Base-by-base conservation (phyloP, 2,888 invertebrate genomes). In the Aricia artaxerxes region DNA sequence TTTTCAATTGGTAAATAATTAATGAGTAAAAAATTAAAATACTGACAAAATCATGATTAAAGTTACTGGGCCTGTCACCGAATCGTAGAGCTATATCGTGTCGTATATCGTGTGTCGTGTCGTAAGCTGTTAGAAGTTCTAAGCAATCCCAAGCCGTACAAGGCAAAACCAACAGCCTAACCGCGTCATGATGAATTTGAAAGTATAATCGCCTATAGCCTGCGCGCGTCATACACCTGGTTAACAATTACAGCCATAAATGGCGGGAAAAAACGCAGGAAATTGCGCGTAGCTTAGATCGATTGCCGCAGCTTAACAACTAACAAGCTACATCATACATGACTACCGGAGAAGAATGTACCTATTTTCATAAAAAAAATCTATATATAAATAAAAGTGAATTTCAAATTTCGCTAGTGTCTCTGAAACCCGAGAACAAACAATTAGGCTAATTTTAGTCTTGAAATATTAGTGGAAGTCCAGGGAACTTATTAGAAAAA, bases 141-240 rank as follows among this genome's bases (percentile, higher is more conserved):
- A 80, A 82, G 78, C 80, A 81, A 77, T 78, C 79, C 78, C 72
- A 64, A 80, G 57, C 82, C 79, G 60, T 82, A 82, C 79, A 82
- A 80, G 81, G 82, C 78, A 79, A 81, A 72, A 77, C 80, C 75
- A 78, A 80, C 81, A 80, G 80, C 44, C 24, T 78, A 80, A 78
- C 60, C 77, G 75, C 77, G 79, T 77, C 80, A 81, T 80, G 81
- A 82, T 80, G 69, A 79, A 82, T 83, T 83, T 82, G 79, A 82
- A 83, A 81, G 79, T 80, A 79, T 81, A 83, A 82, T 82, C 64
- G 31, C 35, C 35, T 13, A 38, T 69, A 38, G 35, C 35, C 69
- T 35, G 4, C 11, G 24, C 24, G 69, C 69, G 69, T 38, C 69
- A 69, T 69, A 69, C 69, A 69, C 35, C 69, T 69, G 69, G 69